A percentile compares a stretch with the other conserved stretches of the same genome.
These are phyloP conservation scores for Crotalus horridus DNA, from an alignment of 2,113 vertebrate genomes.

Conservation along the genomic window DNA sequence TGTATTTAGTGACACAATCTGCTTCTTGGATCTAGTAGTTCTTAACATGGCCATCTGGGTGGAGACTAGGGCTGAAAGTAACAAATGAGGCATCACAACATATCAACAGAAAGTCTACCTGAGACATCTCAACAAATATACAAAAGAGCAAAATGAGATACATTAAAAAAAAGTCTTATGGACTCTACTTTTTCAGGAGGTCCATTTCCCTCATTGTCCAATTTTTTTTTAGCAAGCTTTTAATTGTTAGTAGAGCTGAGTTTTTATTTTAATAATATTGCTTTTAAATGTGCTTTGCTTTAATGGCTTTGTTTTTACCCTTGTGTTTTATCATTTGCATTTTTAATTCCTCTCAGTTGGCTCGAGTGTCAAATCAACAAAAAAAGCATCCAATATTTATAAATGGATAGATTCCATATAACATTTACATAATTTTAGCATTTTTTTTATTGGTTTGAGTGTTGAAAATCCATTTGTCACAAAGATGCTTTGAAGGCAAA, in stretches of 20 bases:
- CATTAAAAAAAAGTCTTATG: background rate
- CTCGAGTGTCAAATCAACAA: background rate
- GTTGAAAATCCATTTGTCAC: background rate
- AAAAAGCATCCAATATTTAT: background rate
- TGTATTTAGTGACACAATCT: background rate
- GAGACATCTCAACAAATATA: background rate
- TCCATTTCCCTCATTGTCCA: background rate
- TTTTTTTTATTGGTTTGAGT: background rate
- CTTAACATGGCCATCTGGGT: background rate
- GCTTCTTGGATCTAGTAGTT: background rate
- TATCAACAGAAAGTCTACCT: background rate
- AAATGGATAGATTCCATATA: background rate
- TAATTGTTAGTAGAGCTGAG: background rate
- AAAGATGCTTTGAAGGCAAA: background rate
- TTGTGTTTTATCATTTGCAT: background rate
- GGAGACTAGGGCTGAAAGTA: too few relatives aligned
- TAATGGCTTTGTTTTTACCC: background rate
- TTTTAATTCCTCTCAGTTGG: background rate
- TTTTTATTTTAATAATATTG: background rate
- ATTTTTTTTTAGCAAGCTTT: background rate
- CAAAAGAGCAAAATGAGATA: background rate
- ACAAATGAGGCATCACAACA: background rate
- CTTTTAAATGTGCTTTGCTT: background rate
- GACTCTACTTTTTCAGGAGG: background rate
- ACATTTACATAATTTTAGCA: background rate